phyloP scores from a whole-genome alignment of 2,888 invertebrate genomes.

The Octodonta nipae region DNA sequence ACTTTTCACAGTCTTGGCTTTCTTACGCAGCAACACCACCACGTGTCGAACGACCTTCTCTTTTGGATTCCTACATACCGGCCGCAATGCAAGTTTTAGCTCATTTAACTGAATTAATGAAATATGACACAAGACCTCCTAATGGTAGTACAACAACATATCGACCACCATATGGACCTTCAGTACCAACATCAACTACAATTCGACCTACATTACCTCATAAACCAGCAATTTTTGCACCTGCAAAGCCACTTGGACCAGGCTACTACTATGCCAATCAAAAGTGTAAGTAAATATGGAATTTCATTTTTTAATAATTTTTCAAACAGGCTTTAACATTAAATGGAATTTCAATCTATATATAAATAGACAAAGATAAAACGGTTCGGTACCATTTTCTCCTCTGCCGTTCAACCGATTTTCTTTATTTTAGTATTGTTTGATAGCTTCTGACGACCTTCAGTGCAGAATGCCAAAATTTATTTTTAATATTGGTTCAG shows the following conservation, averaged over 20 bases:
- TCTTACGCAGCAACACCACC: too few species aligned
- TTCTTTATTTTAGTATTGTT: too few species aligned
- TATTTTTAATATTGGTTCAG: too few species aligned
- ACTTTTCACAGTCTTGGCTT: too few species aligned
- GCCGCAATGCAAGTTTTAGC: conserved; percentile 56
- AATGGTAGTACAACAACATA: conserved; percentile 5
- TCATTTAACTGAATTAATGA: conserved; percentile 48
- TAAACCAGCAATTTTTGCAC: conserved; percentile 40
- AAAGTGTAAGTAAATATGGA: conserved; percentile 5
- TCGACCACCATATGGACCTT: conserved; percentile 6
- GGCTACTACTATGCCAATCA: conserved; percentile 10
- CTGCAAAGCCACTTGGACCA: conserved; percentile 33
- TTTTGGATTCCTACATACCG: conserved; percentile 50
- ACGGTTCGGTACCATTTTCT: too few species aligned
- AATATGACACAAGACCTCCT: conserved; percentile 39
- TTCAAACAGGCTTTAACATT: too few species aligned
- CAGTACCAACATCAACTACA: conserved; percentile 23
- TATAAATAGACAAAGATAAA: too few species aligned
- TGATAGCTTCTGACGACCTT: too few species aligned
- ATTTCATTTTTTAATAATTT: conserved; percentile 4
- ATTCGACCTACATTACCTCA: conserved; percentile 25
- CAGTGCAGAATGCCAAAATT: too few species aligned
- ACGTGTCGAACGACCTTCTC: neutral
- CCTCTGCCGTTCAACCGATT: too few species aligned
- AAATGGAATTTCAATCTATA: too few species aligned